These are phyloP conservation scores for Meriones unguiculatus DNA, from an alignment of 2,113 vertebrate genomes.

Conservation along the genomic window DNA sequence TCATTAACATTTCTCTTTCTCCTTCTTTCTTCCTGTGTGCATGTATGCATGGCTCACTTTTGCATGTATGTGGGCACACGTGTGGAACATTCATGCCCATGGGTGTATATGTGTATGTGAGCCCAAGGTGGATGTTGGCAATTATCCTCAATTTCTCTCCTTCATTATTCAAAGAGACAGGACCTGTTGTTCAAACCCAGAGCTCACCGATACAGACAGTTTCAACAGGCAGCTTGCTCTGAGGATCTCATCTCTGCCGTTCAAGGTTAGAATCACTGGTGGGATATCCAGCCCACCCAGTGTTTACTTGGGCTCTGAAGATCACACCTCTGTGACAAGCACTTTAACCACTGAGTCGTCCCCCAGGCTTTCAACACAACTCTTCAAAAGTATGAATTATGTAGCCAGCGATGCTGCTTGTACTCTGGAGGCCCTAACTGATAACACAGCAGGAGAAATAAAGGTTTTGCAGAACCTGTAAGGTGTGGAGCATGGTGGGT, in stretches of 20 bases:
- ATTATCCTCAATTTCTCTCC: too few species aligned
- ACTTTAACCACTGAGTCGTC: background rate
- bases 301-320: background rate
- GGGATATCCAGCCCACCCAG: background rate
- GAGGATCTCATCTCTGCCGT: background rate
- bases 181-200: background rate
- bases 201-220: background rate
- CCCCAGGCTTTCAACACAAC: background rate
- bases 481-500: background rate
- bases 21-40: background rate
- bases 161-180: background rate
- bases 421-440: background rate
- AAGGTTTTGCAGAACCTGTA: background rate
- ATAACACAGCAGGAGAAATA: background rate
- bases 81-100: background rate
- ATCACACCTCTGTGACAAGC: too few species aligned
- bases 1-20: background rate
- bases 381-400: constrained; percentile 1
- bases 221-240: background rate
- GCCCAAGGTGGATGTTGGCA: background rate
- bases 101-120: background rate
- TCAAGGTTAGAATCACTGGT: background rate
- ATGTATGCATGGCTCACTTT: background rate
- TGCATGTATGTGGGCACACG: too few species aligned
- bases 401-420: background rate